Percentiles rank a stretch among this genome's conserved stretches.
Evolutionary conservation across 1,140 invertebrate species (phyloP).

Genomic region (Laupala kohalensis): DNA sequence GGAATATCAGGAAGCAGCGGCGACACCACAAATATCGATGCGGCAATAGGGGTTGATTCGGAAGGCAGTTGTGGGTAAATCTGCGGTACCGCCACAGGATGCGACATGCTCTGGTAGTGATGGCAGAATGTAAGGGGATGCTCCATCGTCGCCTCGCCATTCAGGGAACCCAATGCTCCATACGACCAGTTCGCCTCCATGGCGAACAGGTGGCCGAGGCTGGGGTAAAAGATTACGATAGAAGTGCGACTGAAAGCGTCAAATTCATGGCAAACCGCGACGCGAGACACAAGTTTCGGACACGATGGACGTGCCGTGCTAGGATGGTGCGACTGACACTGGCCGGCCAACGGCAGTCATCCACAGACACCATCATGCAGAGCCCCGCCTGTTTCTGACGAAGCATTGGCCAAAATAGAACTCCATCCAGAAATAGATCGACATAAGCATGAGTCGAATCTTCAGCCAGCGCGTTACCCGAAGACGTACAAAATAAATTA

Average conservation of each 20-base stretch:
- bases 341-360: not conserved
- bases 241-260: not conserved
- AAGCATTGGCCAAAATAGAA: not conserved
- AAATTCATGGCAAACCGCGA: not conserved
- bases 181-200: constrained; percentile 9
- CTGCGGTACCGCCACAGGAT: constrained; percentile 12
- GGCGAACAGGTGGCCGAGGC: not conserved
- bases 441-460: no score
- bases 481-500: no score
- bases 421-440: not conserved
- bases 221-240: no score
- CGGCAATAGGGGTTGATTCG: not conserved
- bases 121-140: not conserved
- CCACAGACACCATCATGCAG: not conserved
- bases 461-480: no score
- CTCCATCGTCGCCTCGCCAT: not conserved
- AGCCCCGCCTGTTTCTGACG: not conserved
- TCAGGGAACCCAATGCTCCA: not conserved
- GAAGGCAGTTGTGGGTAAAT: no score
- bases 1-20: not conserved
- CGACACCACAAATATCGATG: not conserved
- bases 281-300: not conserved
- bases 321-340: no score
- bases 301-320: no score
- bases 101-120: not conserved